Evolutionary conservation across 2,797 vertebrate species (phyloP), one percentile per base, ranked within the genome.

Genomic region (Nyctalus aviator): DNA sequence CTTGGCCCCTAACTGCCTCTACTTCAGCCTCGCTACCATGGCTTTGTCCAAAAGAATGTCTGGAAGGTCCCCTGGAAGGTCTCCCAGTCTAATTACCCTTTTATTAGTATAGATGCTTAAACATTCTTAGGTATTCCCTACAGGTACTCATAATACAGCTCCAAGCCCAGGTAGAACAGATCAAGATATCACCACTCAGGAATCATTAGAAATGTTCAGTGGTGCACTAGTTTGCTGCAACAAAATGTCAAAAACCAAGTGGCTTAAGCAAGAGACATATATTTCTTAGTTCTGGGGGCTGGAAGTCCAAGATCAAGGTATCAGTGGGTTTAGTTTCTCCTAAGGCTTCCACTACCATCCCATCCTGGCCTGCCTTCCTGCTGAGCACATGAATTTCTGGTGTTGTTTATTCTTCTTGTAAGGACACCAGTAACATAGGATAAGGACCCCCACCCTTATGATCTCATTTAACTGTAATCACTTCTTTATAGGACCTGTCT

Each of bases 301-400:
- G 3, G 13, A 68, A 23, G 44, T 21, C 46, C 35, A 73, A 18
- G 35, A 3, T 53, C 35, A 25, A 59, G 15, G 23, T 1, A 0
- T 3, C 0, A 0, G 30, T 4, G 2, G 14, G 30, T 21, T 73
- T 59, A 3, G 6, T 20, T 32, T 90, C 44, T 78, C 23, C 57
- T 8, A 8, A 6, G 32, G 12, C 55, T 2, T 44, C 55, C 3
- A 4, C 23, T 7, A 41, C 37, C 37, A 41, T 41, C 37, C 37
- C 37, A 41, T 41, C 37, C 37, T 41, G 37, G 37, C 37, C 37
- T 41, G 3, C 50, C 30, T 84, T 13, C 69, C 64, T 12, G 0
- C 41, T n/a, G 14, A 2, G 6, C 23, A 12, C 5, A 3, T 0
- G 1, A 12, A 12, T 12, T 20, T 37, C 4, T 32, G 14, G 1